Conservation (phyloP, 2,797 vertebrate species). For the Petrocephalus sullivani region DNA sequence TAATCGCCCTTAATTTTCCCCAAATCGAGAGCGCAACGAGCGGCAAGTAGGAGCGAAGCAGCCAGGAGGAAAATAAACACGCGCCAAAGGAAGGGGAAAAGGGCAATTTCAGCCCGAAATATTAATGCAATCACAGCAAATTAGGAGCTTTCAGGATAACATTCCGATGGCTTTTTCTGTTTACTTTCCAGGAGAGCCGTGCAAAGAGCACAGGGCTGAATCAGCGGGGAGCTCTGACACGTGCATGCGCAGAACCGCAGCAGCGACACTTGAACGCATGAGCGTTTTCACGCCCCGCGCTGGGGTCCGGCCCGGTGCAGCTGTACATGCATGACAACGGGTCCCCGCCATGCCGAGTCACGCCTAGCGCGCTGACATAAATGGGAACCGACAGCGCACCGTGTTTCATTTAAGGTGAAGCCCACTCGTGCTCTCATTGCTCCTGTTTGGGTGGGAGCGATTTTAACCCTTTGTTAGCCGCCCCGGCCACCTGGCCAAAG, state of each 20-base stretch:
- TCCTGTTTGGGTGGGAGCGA: background rate
- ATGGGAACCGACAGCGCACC: background rate
- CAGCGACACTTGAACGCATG: background rate
- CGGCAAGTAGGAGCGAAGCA: slow-evolving; percentile 34
- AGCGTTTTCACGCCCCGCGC: background rate
- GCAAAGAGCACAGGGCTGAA: slow-evolving; percentile 39
- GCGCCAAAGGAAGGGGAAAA: slow-evolving; percentile 65
- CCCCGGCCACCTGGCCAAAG: background rate
- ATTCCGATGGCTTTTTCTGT: slow-evolving; percentile 57
- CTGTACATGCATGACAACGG: background rate
- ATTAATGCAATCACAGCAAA: slow-evolving; percentile 70
- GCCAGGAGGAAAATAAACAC: slow-evolving; percentile 57
- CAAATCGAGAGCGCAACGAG: slow-evolving; percentile 61
- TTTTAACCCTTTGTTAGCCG: background rate
- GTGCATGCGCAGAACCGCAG: background rate
- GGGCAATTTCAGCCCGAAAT: slow-evolving; percentile 64
- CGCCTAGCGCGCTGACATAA: background rate
- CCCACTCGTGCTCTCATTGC: background rate
- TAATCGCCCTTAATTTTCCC: slow-evolving; percentile 63
- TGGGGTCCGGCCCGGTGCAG: background rate
- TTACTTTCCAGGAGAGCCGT: slow-evolving; percentile 47
- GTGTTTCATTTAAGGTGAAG: background rate
- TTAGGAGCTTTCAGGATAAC: slow-evolving; percentile 62
- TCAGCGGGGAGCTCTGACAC: background rate
- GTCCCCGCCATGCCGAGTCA: background rate